These are phyloP conservation scores for Istiophorus platypterus DNA, from an alignment of 2,113 vertebrate genomes.

Conservation along the genomic window DNA sequence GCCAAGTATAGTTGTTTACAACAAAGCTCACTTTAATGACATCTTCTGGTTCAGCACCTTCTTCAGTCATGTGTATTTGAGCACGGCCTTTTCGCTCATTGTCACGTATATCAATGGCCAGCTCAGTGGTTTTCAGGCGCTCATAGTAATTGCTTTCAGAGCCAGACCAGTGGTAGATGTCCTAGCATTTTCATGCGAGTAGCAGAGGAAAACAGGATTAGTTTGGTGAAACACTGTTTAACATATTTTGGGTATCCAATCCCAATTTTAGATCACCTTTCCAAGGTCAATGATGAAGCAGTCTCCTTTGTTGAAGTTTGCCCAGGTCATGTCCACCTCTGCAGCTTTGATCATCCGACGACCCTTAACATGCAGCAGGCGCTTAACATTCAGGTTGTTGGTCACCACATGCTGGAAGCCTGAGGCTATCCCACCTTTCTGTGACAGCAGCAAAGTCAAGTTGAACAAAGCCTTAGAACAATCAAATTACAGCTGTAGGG, in stretches of 20 bases:
- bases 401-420: constrained; percentile 78
- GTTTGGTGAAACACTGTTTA: not conserved
- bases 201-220: not conserved
- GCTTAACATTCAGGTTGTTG: constrained; percentile 56
- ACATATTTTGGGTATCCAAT: not conserved
- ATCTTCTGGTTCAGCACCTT: constrained; percentile 74
- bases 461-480: not conserved
- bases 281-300: constrained; percentile 85
- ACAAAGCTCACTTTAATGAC: constrained; percentile 69
- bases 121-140: constrained; percentile 74
- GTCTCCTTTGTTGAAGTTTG: constrained; percentile 83
- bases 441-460: constrained; percentile 6
- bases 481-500: not conserved
- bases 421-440: constrained; percentile 84
- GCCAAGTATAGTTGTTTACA: not conserved
- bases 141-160: constrained; percentile 77
- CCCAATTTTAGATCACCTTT: constrained; percentile 63
- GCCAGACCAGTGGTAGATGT: constrained; percentile 83
- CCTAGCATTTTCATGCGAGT: constrained; percentile 51
- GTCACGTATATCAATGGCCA: constrained; percentile 80
- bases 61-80: constrained; percentile 63
- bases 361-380: constrained; percentile 81
- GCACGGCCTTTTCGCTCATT: constrained; percentile 78
- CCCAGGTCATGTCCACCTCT: constrained; percentile 75
- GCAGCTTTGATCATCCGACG: constrained; percentile 68